These are phyloP conservation scores for Diadema setosum DNA, from an alignment of 35 echinoderm and acorn worm genomes.

Conservation along the genomic window DNA sequence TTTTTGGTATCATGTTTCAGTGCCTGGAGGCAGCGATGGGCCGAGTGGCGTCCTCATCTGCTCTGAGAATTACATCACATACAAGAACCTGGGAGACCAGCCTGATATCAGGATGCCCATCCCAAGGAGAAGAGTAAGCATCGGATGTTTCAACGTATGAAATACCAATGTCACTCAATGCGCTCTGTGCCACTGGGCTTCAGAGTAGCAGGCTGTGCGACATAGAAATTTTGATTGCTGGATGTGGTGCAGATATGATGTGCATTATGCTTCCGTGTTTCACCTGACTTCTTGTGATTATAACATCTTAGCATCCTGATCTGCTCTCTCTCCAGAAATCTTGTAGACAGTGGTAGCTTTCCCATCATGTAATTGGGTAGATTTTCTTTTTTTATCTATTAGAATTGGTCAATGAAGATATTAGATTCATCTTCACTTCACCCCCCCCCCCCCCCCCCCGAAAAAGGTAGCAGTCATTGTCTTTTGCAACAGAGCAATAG, in stretches of 20 bases:
- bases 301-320: not conserved
- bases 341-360: too few relatives aligned
- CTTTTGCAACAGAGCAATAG: too few relatives aligned
- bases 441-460: too few relatives aligned
- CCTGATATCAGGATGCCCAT: conserved; percentile 99
- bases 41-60: conserved; percentile 94
- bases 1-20: conserved; percentile 28
- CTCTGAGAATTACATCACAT: conserved; percentile 95
- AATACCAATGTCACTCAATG: too few relatives aligned
- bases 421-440: too few relatives aligned
- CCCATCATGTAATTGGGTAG: too few relatives aligned
- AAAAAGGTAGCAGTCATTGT: too few relatives aligned
- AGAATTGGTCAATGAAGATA: too few relatives aligned
- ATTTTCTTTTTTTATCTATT: too few relatives aligned
- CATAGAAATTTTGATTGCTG: not conserved
- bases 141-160: not conserved
- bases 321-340: too few relatives aligned
- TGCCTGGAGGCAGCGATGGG: conserved; percentile 95
- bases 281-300: not conserved
- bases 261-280: conserved; percentile 3
- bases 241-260: not conserved
- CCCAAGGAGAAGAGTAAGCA: conserved; percentile 79
- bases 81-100: conserved; percentile 95
- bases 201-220: too few relatives aligned
- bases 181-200: too few relatives aligned